These are phyloP conservation scores for Colletes collaris DNA, from an alignment of 2,888 invertebrate species.

Conservation along the genomic window DNA sequence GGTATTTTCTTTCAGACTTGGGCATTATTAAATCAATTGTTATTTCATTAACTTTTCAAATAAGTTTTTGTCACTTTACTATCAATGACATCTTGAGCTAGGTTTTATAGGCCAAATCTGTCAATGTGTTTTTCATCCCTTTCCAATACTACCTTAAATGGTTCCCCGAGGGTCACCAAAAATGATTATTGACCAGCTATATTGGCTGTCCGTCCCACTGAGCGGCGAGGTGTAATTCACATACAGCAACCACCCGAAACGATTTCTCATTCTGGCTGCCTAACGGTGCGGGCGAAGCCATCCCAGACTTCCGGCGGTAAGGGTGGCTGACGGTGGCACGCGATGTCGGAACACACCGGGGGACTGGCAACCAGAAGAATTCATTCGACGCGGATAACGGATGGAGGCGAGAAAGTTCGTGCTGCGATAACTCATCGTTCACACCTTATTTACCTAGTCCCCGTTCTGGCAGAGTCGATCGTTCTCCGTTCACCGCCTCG, in stretches of 20 bases:
- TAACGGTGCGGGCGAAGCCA: constrained; percentile 25
- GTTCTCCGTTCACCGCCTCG: constrained; percentile 36
- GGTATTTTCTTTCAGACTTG: too few species aligned
- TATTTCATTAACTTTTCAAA: too few species aligned
- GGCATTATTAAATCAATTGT: too few species aligned
- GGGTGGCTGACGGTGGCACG: constrained; percentile 44
- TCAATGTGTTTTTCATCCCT: too few species aligned
- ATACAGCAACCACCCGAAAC: constrained; percentile 50
- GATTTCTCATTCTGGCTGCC: constrained; percentile 68
- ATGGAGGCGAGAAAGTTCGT: constrained; percentile 67
- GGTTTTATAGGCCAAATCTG: too few species aligned
- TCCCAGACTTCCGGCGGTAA: not conserved
- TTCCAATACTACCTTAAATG: too few species aligned
- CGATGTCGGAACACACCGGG: constrained; percentile 44
- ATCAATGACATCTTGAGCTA: too few species aligned
- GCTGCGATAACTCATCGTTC: constrained; percentile 68
- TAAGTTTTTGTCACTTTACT: too few species aligned
- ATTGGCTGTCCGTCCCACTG: constrained; percentile 58
- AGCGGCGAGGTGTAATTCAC: constrained; percentile 61
- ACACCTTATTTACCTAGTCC: constrained; percentile 67
- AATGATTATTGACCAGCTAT: constrained; percentile 19
- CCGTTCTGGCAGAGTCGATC: constrained; percentile 48
- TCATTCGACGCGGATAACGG: constrained; percentile 65
- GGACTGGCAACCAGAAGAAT: constrained; percentile 62
- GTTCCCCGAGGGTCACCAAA: too few species aligned